These are phyloP conservation scores for Cetoscarus ocellatus DNA, from an alignment of 2,797 vertebrate species.

Conservation along the genomic window DNA sequence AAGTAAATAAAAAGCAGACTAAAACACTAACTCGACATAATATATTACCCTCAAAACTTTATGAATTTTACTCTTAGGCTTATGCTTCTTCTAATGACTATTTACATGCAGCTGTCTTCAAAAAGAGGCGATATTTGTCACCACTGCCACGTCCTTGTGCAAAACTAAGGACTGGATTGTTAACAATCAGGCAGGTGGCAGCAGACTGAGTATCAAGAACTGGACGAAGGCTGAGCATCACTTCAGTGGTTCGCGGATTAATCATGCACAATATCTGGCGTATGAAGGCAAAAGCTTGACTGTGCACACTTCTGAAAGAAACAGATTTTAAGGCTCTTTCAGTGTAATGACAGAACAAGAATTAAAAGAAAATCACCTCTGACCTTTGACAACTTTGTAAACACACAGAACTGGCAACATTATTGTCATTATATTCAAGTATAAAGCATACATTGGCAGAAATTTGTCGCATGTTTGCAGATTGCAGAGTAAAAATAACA, in stretches of 20 bases:
- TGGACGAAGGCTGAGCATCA: too few relatives aligned
- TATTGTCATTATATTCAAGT: constrained; percentile 5
- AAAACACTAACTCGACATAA: not conserved
- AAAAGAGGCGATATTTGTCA: not conserved
- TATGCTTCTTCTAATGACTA: not conserved
- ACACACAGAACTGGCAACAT: constrained; percentile 5
- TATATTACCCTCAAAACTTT: not conserved
- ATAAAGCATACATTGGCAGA: not conserved
- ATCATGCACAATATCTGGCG: constrained; percentile 6
- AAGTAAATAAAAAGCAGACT: not conserved
- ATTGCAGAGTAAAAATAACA: not conserved
- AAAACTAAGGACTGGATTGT: constrained; percentile 25
- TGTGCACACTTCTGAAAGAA: constrained; percentile 14
- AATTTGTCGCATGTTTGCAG: not conserved
- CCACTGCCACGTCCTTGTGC: constrained; percentile 25
- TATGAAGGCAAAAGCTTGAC: not conserved
- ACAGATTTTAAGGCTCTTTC: constrained; percentile 5
- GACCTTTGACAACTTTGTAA: not conserved
- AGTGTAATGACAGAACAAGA: not conserved
- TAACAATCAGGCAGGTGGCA: not conserved
- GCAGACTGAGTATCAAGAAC: too few relatives aligned
- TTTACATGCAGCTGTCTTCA: not conserved
- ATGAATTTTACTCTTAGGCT: not conserved
- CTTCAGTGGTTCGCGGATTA: not conserved
- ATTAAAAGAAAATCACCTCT: not conserved